These are phyloP conservation scores for Archaeoteleia sp. DNA, from an alignment of 2,888 invertebrate species.

Conservation along the genomic window DNA sequence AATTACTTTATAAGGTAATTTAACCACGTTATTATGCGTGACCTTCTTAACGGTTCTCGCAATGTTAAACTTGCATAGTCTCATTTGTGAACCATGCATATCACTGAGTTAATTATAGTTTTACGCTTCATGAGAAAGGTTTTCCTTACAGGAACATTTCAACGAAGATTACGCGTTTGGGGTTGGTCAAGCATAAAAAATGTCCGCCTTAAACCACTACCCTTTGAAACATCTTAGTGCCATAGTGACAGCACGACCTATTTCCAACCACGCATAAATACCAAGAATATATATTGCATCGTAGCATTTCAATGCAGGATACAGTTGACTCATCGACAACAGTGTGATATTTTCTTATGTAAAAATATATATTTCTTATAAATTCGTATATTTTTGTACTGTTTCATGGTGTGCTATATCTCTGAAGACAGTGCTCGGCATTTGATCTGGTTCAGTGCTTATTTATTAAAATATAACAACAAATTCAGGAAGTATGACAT, in stretches of 20 bases:
- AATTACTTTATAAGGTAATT: constrained; percentile 19
- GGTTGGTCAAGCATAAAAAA: constrained; percentile 67
- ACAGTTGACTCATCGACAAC: too few relatives aligned
- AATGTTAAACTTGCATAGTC: constrained; percentile 22
- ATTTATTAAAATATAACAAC: too few relatives aligned
- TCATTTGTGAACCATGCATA: constrained; percentile 28
- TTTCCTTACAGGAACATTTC: constrained; percentile 29
- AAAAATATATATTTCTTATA: too few relatives aligned
- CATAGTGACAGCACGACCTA: constrained; percentile 61
- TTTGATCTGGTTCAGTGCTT: too few relatives aligned
- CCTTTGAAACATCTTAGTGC: constrained; percentile 64
- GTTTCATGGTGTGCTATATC: too few relatives aligned
- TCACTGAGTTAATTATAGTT: constrained; percentile 40
- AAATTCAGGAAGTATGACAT: too few relatives aligned
- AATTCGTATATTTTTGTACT: too few relatives aligned
- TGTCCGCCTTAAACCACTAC: constrained; percentile 67
- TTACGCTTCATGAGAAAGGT: constrained; percentile 19
- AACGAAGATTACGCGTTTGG: constrained; percentile 57
- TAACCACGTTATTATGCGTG: constrained; percentile 27
- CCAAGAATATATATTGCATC: constrained; percentile 45
- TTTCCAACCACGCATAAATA: constrained; percentile 66
- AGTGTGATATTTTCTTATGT: too few relatives aligned
- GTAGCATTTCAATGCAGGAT: too few relatives aligned
- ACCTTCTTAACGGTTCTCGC: constrained; percentile 38
- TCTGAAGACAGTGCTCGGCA: too few relatives aligned